These are phyloP conservation scores for Ophion ellenae DNA, from an alignment of 2,888 invertebrate genomes.

Conservation along the genomic window DNA sequence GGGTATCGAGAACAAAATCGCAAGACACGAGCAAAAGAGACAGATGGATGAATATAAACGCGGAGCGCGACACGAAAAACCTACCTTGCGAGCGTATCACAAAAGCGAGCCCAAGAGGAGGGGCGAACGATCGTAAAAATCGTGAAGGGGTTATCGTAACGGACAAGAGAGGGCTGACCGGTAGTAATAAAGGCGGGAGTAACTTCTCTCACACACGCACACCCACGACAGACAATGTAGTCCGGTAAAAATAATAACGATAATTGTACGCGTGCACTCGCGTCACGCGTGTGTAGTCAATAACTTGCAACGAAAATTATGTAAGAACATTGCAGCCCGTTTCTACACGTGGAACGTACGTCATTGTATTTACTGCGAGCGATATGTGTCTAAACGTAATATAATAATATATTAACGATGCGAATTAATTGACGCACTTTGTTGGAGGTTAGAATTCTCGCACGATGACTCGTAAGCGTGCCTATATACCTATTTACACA, in stretches of 20 bases:
- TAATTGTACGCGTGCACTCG: slow-evolving; percentile 61
- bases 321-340: slow-evolving; percentile 72
- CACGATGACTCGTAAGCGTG: neutral
- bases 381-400: slow-evolving; percentile 1
- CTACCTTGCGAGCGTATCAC: slow-evolving; percentile 47
- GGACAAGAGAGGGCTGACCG: slow-evolving; percentile 55
- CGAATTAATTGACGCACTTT: slow-evolving; percentile 28
- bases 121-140: slow-evolving; percentile 36
- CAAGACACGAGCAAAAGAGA: slow-evolving; percentile 28
- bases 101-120: slow-evolving; percentile 28
- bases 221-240: slow-evolving; percentile 8
- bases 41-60: slow-evolving; percentile 8
- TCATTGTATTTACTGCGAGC: slow-evolving; percentile 11
- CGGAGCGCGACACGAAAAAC: slow-evolving; percentile 31
- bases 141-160: slow-evolving; percentile 34
- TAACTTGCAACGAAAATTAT: slow-evolving; percentile 71
- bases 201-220: slow-evolving; percentile 31
- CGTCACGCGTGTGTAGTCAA: slow-evolving; percentile 66
- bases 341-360: slow-evolving; percentile 51
- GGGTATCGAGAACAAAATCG: slow-evolving; percentile 29
- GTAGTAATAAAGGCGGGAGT: slow-evolving; percentile 54
- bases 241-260: slow-evolving; percentile 5
- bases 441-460: slow-evolving; percentile 22
- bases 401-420: slow-evolving; percentile 4
- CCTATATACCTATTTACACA: slow-evolving; percentile 2